phyloP scores from a whole-genome alignment of 2,888 invertebrate species.

The Achlya flavicornis region DNA sequence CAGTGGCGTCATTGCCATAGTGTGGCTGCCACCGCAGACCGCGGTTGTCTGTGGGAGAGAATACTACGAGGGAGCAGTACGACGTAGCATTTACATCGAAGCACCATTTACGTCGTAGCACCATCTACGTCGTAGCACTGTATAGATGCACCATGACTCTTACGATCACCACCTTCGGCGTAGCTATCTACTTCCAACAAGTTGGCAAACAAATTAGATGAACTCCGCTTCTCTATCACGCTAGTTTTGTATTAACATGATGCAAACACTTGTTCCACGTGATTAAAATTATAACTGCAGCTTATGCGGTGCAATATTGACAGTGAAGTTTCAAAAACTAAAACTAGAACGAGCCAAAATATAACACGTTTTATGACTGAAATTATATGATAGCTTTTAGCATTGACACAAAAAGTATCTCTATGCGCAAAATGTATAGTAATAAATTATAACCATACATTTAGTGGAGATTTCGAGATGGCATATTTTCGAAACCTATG shows the following conservation, averaged over 20 bases:
- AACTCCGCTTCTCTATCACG: neutral
- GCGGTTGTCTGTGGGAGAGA: too few species aligned
- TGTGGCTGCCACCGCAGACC: too few species aligned
- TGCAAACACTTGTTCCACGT: slow-evolving; percentile 10
- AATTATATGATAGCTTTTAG: neutral
- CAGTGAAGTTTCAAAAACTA: slow-evolving; percentile 4
- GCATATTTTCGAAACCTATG: too few species aligned
- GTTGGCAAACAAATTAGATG: neutral
- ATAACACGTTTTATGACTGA: neutral
- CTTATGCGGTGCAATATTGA: slow-evolving; percentile 7
- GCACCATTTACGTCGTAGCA: neutral
- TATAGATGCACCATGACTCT: too few species aligned
- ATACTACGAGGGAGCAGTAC: too few species aligned
- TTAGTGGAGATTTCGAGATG: too few species aligned
- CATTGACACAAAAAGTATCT: too few species aligned
- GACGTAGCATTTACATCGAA: neutral
- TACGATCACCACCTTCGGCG: neutral
- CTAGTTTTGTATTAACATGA: neutral
- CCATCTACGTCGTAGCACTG: neutral
- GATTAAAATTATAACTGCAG: slow-evolving; percentile 13
- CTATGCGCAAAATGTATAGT: too few species aligned
- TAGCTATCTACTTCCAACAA: neutral
- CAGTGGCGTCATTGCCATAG: too few species aligned
- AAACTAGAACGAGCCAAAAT: neutral
- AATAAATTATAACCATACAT: too few species aligned